Evolutionary conservation across 2,113 vertebrate genomes (phyloP).

Genomic region (Anthoscopus minutus): DNA sequence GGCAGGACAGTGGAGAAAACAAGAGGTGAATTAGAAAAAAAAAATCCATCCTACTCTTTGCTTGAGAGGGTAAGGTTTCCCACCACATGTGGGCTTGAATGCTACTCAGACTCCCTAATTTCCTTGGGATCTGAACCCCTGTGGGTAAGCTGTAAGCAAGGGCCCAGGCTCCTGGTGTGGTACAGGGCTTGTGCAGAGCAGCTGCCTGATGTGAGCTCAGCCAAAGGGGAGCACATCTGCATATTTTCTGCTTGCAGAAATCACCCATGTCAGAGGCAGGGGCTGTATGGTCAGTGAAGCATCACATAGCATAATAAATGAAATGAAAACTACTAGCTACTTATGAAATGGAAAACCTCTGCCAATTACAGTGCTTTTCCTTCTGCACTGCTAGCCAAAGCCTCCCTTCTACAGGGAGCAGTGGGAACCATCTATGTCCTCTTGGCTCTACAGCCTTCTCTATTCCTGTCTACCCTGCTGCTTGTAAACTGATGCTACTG

Average conservation of each 20-base stretch:
- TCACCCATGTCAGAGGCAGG: background rate
- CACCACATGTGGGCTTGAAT: rapidly evolving
- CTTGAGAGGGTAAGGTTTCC: rapidly evolving
- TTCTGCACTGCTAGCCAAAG: background rate
- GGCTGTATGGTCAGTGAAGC: background rate
- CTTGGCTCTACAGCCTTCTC: background rate
- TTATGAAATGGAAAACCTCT: background rate
- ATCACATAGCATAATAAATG: background rate
- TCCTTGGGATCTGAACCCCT: background rate
- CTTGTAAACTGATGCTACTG: background rate
- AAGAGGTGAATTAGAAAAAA: background rate
- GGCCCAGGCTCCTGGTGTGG: background rate
- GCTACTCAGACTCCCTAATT: background rate
- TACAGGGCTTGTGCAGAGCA: background rate
- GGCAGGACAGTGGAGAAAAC: background rate
- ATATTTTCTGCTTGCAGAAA: background rate
- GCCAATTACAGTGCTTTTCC: background rate
- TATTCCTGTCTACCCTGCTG: background rate
- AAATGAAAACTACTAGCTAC: no score
- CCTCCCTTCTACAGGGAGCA: rapidly evolving
- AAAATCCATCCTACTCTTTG: background rate
- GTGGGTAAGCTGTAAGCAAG: background rate
- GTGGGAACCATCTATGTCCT: background rate
- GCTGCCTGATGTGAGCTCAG: background rate
- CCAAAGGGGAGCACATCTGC: background rate